phyloP scores from a whole-genome alignment of 2,797 vertebrate species.

The Anguilla obscura region DNA sequence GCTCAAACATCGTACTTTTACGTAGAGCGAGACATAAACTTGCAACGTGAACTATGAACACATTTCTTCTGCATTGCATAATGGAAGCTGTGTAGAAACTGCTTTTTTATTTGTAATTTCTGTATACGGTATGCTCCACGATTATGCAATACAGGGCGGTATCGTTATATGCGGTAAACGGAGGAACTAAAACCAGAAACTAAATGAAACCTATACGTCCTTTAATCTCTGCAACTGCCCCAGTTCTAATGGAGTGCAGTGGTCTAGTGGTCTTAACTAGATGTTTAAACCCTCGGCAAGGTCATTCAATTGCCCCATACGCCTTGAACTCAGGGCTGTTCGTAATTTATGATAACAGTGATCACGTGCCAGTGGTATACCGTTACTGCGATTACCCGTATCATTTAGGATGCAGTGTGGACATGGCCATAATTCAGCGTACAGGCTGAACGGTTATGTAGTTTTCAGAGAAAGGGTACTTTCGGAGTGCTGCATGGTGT shows the following conservation, averaged over 20 bases:
- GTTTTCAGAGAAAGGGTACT: neutral
- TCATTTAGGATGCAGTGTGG: neutral
- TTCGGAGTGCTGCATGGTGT: neutral
- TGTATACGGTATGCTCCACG: neutral
- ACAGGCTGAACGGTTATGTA: neutral
- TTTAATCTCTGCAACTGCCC: neutral
- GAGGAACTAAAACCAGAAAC: neutral
- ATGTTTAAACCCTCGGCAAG: neutral
- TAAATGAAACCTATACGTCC: neutral
- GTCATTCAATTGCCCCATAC: neutral
- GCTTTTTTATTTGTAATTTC: neutral
- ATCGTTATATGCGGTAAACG: neutral
- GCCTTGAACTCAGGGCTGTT: neutral
- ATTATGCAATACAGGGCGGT: neutral
- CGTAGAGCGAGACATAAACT: neutral
- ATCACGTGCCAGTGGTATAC: neutral
- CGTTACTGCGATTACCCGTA: neutral
- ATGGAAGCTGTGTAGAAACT: neutral
- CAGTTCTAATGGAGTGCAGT: neutral
- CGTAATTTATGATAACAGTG: neutral
- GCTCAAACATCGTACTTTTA: neutral
- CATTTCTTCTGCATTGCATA: neutral
- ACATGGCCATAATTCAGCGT: neutral
- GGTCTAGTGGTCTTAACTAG: neutral
- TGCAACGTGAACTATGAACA: neutral